Conservation (phyloP, 2,113 vertebrate species). For the Phyllopteryx taeniolatus region DNA sequence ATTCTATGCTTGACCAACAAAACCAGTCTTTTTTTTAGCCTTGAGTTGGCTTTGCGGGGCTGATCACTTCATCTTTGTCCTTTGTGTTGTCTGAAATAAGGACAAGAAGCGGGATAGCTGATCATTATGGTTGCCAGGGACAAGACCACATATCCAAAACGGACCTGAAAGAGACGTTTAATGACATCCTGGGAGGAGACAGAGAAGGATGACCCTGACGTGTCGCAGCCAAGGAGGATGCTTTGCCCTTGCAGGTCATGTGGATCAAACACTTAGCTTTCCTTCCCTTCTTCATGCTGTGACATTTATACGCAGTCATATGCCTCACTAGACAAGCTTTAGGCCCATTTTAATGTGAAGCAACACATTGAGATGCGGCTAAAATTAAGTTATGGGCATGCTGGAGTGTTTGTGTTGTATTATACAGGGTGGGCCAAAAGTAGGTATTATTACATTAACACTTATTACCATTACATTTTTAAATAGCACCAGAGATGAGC, state of each 20-base stretch:
- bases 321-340: constrained; percentile 25
- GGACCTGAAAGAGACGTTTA: constrained; percentile 65
- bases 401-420: constrained; percentile 6
- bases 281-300: constrained; percentile 17
- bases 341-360: not conserved
- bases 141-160: constrained; percentile 14
- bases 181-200: constrained; percentile 66
- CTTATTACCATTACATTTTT: no score
- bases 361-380: not conserved
- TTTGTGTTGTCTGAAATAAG: constrained; percentile 35
- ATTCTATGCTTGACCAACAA: constrained; percentile 13
- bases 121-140: not conserved
- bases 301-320: constrained; percentile 47
- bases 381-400: not conserved
- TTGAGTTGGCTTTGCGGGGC: constrained; percentile 14
- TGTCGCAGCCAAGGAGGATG: constrained; percentile 49
- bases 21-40: not conserved
- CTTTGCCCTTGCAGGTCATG: constrained; percentile 35
- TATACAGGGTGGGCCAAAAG: not conserved
- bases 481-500: no score
- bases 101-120: constrained; percentile 15
- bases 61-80: constrained; percentile 17
- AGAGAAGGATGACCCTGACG: constrained; percentile 62
- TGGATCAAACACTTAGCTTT: constrained; percentile 42
- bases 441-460: no score